phyloP scores from a whole-genome alignment of 2,797 vertebrate species.

The Galago senegalensis region DNA sequence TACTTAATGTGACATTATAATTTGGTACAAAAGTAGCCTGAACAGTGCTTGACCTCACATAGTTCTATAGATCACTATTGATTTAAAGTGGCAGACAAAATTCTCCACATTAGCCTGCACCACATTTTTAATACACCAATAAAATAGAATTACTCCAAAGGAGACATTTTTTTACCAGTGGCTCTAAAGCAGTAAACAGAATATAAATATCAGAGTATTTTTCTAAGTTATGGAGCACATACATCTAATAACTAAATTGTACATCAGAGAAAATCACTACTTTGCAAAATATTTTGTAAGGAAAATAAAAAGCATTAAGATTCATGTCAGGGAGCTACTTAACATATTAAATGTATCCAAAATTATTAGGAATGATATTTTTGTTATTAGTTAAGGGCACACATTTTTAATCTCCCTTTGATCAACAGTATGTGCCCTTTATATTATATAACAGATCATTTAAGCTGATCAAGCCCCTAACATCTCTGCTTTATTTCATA shows the following conservation, averaged over 20 bases:
- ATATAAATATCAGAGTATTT: not conserved
- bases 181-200: constrained; percentile 60
- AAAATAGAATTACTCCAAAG: constrained; percentile 78
- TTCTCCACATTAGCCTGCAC: constrained; percentile 71
- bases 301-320: constrained; percentile 19
- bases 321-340: not conserved
- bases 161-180: constrained; percentile 50
- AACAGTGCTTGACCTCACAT: constrained; percentile 58
- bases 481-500: not conserved
- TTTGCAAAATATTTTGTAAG: not conserved
- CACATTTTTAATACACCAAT: constrained; percentile 73
- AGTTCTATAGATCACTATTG: constrained; percentile 35
- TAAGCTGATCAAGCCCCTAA: not conserved
- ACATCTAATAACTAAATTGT: not conserved
- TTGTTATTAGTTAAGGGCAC: not conserved
- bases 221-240: constrained; percentile 46
- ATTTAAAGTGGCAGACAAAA: constrained; percentile 79
- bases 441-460: not conserved
- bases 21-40: constrained; percentile 64
- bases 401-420: not conserved
- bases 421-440: not conserved
- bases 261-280: not conserved
- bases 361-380: not conserved
- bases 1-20: constrained; percentile 53
- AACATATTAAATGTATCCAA: not conserved